Conservation (phyloP, 2,113 vertebrate species). For the Thermophis baileyi region DNA sequence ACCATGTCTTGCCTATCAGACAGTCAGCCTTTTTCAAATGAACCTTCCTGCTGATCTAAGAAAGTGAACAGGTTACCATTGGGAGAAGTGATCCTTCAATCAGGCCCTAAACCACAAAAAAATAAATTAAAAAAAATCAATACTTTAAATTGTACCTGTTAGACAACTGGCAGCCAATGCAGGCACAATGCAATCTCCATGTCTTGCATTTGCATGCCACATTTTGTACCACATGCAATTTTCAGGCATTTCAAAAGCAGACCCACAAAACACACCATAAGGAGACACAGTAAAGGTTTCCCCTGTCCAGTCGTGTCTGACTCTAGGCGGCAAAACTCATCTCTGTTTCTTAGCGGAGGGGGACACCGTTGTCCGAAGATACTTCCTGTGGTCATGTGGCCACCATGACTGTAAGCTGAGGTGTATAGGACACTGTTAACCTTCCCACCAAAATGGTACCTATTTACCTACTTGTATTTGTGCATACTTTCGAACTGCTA, state of each 20-base stretch:
- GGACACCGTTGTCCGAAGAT: background rate
- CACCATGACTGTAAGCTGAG: background rate
- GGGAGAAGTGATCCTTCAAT: background rate
- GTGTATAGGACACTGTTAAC: background rate
- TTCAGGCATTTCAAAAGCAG: background rate
- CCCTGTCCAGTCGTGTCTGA: background rate
- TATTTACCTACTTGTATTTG: background rate
- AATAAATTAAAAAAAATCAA: background rate
- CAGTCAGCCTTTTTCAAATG: background rate
- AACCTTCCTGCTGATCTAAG: background rate
- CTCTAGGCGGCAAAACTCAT: background rate
- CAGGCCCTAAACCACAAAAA: background rate
- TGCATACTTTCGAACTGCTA: background rate
- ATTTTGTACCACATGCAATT: background rate
- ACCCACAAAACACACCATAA: background rate
- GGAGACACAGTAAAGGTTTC: no score
- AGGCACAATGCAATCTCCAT: background rate
- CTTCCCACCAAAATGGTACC: background rate
- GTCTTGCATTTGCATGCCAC: background rate
- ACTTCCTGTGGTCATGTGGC: background rate
- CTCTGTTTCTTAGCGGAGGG: background rate
- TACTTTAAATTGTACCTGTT: background rate
- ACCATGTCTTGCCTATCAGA: background rate
- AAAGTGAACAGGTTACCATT: background rate
- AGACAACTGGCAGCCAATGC: background rate